Evolutionary conservation across 1,140 invertebrate genomes (phyloP).

Genomic region (Drosophila ambigua): DNA sequence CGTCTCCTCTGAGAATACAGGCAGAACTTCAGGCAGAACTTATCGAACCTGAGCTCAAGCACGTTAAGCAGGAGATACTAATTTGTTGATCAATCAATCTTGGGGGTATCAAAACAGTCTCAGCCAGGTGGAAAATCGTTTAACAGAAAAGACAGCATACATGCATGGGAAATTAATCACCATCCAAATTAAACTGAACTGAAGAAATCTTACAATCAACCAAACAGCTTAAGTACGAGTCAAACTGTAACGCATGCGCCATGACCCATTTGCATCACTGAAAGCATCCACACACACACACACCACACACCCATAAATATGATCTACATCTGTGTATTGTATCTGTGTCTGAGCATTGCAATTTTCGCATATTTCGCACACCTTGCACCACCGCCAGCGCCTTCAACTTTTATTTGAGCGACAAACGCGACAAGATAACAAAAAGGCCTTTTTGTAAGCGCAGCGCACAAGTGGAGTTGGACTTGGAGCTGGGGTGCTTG

Average conservation of each 20-base stretch:
- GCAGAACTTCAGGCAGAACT: no score
- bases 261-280: constrained; percentile 38
- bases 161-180: not conserved
- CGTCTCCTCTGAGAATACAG: no score
- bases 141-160: no score
- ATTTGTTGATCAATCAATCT: not conserved
- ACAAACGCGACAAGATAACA: constrained; percentile 78
- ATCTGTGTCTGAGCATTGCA: constrained; percentile 36
- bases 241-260: constrained; percentile 19
- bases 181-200: not conserved
- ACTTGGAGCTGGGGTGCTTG: constrained; percentile 32
- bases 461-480: constrained; percentile 17
- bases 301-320: not conserved
- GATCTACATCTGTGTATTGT: constrained; percentile 24
- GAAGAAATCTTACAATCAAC: not conserved
- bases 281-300: not conserved
- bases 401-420: constrained; percentile 60
- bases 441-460: constrained; percentile 64
- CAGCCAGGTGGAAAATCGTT: no score
- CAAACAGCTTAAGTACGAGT: constrained; percentile 7
- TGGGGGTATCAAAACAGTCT: not conserved
- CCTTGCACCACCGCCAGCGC: constrained; percentile 48
- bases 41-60: not conserved
- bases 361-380: constrained; percentile 64
- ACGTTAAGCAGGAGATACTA: constrained; percentile 7